A percentile compares a stretch with the other conserved stretches of the same genome.
Conservation (phyloP, 2,797 vertebrate genomes). For the Acropternis orthonyx region DNA sequence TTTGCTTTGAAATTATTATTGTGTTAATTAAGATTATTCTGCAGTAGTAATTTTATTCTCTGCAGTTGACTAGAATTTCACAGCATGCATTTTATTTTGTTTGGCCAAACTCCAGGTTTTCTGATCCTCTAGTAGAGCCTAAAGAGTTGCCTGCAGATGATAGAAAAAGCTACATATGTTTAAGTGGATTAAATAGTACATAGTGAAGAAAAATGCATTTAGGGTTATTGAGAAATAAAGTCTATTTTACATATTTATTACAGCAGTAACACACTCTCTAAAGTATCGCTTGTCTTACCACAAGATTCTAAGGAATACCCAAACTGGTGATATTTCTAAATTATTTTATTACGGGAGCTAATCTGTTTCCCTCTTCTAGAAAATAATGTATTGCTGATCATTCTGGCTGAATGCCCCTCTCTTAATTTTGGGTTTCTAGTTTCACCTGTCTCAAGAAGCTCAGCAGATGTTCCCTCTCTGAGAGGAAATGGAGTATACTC, state of each 20-base stretch:
- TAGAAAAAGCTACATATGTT: background rate
- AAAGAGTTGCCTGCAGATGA: background rate
- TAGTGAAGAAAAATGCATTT: background rate
- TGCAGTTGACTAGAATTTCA: conserved; percentile 7
- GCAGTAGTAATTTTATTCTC: background rate
- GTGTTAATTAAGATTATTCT: background rate
- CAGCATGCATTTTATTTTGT: background rate
- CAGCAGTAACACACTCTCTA: background rate
- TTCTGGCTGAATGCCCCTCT: background rate
- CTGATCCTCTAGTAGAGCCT: background rate
- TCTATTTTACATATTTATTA: background rate
- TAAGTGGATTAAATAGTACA: background rate
- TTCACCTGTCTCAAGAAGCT: conserved; percentile 72
- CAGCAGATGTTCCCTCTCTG: conserved; percentile 26
- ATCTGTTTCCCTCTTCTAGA: background rate
- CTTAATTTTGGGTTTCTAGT: background rate
- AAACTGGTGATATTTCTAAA: rapidly evolving
- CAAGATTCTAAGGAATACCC: background rate
- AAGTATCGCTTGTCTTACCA: background rate
- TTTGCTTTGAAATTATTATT: background rate
- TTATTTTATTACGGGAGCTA: background rate
- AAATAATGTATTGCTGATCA: background rate
- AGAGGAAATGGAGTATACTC: conserved; percentile 33
- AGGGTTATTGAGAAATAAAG: background rate
- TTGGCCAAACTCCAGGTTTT: background rate